A percentile compares a stretch with the other conserved stretches of the same genome.
Evolutionary conservation across 2,888 invertebrate genomes (phyloP).

Genomic region (Ectemnius continuus): DNA sequence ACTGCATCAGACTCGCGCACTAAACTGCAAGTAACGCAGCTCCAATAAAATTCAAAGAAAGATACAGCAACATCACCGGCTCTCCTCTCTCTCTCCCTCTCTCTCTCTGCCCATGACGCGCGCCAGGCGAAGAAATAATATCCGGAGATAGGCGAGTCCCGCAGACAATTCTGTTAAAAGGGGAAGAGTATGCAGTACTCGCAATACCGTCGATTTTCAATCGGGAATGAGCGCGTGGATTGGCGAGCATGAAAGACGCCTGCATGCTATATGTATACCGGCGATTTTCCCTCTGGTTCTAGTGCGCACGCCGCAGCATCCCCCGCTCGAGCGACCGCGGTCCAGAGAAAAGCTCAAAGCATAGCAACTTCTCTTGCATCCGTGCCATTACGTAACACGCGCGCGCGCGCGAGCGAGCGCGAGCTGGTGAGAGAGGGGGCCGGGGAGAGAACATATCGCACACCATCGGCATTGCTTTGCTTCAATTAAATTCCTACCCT

Average conservation of each 20-base stretch:
- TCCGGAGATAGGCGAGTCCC: not conserved
- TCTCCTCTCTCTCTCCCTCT: too few species aligned
- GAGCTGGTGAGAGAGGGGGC: too few species aligned
- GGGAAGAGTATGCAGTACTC: not conserved
- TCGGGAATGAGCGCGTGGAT: too few species aligned
- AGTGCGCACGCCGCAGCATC: not conserved
- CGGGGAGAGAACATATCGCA: too few species aligned
- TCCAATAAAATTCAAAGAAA: not conserved
- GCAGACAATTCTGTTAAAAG: slow-evolving; percentile 20
- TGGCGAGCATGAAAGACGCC: too few species aligned
- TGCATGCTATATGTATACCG: not conserved
- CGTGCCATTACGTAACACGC: too few species aligned
- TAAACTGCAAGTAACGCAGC: not conserved
- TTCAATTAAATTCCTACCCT: too few species aligned
- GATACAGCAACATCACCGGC: not conserved
- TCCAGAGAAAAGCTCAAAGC: slow-evolving; percentile 11
- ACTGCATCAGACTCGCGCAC: not conserved
- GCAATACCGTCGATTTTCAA: too few species aligned
- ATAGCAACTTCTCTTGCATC: not conserved
- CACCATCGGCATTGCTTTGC: too few species aligned
- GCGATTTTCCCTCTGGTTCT: slow-evolving; percentile 6
- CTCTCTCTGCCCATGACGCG: too few species aligned
- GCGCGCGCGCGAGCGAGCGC: too few species aligned
- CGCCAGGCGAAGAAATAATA: not conserved
- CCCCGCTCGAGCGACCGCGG: not conserved